These are phyloP conservation scores for Drosophila mercatorum DNA, from an alignment of 2,888 invertebrate genomes.

Conservation along the genomic window DNA sequence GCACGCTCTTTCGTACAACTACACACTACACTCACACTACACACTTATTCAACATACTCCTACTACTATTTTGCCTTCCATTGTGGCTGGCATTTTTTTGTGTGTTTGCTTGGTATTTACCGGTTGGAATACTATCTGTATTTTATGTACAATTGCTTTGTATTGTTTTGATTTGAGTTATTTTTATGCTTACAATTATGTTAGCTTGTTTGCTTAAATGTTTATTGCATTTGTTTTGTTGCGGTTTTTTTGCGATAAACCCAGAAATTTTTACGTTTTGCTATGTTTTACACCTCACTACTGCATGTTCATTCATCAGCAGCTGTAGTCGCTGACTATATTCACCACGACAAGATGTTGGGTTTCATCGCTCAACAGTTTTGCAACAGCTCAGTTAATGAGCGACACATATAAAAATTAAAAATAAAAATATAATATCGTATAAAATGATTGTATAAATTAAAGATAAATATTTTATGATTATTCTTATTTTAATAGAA, in stretches of 20 bases:
- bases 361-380: constrained; percentile 36
- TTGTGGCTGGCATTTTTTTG: constrained; percentile 35
- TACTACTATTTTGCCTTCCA: constrained; percentile 56
- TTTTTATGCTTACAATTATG: background rate
- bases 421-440: no score
- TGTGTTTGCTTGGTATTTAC: constrained; percentile 37
- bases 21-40: constrained; percentile 55
- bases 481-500: background rate
- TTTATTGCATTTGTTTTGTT: constrained; percentile 41
- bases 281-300: constrained; percentile 73
- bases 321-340: constrained; percentile 49
- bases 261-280: constrained; percentile 56
- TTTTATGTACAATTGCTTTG: constrained; percentile 1
- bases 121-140: constrained; percentile 30
- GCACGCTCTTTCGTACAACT: constrained; percentile 69
- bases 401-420: background rate
- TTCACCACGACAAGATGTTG: constrained; percentile 45
- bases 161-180: background rate
- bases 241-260: constrained; percentile 35
- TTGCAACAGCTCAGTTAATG: constrained; percentile 8
- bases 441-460: background rate
- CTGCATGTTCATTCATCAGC: constrained; percentile 73
- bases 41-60: constrained; percentile 64
- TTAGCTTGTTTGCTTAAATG: constrained; percentile 12
- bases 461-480: background rate